Evolutionary conservation across 1,140 invertebrate genomes (phyloP).

Genomic region (Papilio polytes): DNA sequence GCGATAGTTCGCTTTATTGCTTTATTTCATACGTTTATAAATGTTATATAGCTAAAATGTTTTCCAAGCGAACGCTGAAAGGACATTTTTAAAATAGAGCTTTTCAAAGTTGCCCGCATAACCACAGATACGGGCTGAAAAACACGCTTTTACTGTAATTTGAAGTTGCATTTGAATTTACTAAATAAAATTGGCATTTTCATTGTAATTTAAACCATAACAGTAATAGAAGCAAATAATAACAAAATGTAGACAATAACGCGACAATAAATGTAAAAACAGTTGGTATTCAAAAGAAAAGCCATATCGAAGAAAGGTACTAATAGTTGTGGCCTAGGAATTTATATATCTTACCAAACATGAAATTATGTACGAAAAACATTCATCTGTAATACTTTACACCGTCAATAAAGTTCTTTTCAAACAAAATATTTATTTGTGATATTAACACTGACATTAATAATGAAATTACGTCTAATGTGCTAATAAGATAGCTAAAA

Average conservation of each 20-base stretch:
- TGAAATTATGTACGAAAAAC: no score
- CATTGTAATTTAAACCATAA: neutral
- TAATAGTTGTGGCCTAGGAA: no score
- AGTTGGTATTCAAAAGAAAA: neutral
- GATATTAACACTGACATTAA: neutral
- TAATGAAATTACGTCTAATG: neutral
- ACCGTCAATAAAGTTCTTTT: no score
- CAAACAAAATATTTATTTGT: neutral
- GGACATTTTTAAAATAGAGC: constrained; percentile 34
- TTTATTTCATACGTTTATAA: constrained; percentile 34
- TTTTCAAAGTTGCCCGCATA: constrained; percentile 7
- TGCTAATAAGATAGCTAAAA: neutral
- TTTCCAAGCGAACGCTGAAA: constrained; percentile 31
- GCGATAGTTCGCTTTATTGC: constrained; percentile 32
- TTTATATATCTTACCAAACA: no score
- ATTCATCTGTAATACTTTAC: no score
- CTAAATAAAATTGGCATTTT: neutral
- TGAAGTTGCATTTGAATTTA: constrained; percentile 3
- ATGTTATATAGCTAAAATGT: constrained; percentile 31
- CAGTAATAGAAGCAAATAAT: no score
- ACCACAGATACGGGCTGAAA: constrained; percentile 25
- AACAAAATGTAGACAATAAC: no score
- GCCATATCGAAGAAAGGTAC: no score
- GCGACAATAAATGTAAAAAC: neutral
- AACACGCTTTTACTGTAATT: constrained; percentile 24